Evolutionary conservation across 2,797 vertebrate genomes (phyloP).

Genomic region (Pempheris klunzingeri): DNA sequence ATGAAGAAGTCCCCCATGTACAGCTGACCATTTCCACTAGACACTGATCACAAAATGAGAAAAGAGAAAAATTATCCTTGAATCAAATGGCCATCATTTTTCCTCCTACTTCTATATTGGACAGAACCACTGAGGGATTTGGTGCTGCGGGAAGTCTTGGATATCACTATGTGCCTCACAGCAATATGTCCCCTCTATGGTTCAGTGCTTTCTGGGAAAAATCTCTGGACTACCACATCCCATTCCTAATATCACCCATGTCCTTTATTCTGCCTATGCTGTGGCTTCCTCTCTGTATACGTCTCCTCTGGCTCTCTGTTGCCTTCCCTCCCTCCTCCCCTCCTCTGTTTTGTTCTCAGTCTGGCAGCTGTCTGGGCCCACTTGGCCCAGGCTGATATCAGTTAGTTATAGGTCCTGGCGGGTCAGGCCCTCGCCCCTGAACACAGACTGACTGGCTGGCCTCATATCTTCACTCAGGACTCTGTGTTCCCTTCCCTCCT

Average conservation of each 20-base stretch:
- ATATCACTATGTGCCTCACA: constrained; percentile 51
- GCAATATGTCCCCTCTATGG: constrained; percentile 36
- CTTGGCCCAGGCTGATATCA: constrained; percentile 80
- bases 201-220: constrained; percentile 50
- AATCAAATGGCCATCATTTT: constrained; percentile 52
- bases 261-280: constrained; percentile 42
- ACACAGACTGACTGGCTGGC: constrained; percentile 80
- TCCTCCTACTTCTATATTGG: constrained; percentile 34
- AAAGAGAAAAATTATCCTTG: constrained; percentile 46
- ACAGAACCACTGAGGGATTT: constrained; percentile 53
- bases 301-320: constrained; percentile 40
- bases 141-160: constrained; percentile 49
- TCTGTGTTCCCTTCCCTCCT: constrained; percentile 77
- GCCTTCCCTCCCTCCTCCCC: constrained; percentile 23
- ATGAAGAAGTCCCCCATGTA: constrained; percentile 3
- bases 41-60: constrained; percentile 41
- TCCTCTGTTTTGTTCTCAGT: constrained; percentile 64
- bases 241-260: constrained; percentile 42
- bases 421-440: constrained; percentile 77
- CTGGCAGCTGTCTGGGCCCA: constrained; percentile 71
- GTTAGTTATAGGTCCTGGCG: constrained; percentile 79
- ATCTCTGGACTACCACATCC: constrained; percentile 43
- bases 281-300: constrained; percentile 48
- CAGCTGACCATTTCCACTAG: constrained; percentile 4
- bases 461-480: constrained; percentile 79